Conservation (phyloP, 2,888 invertebrate species). For the Microplitis manilae region DNA sequence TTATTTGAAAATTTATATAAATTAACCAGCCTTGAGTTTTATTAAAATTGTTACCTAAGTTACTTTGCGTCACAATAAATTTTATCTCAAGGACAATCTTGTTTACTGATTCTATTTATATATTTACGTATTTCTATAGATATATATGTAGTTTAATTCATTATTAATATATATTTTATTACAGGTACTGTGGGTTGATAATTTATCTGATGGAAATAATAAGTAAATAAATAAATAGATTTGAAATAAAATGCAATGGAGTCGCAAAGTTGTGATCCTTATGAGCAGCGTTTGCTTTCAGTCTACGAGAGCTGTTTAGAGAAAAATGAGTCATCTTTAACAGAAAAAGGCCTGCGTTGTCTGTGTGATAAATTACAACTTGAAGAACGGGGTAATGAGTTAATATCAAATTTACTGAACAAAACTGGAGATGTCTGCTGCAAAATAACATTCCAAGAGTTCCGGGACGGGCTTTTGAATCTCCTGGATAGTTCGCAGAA, state of each 20-base stretch:
- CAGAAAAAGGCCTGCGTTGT: conserved; percentile 78
- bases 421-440: conserved; percentile 49
- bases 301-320: conserved; percentile 87
- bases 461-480: conserved; percentile 82
- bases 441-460: conserved; percentile 80
- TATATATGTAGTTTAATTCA: background rate
- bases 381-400: conserved; percentile 78
- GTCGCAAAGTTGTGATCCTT: conserved; percentile 76
- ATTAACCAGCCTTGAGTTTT: no score
- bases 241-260: conserved; percentile 65
- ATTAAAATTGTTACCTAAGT: background rate
- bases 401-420: conserved; percentile 53
- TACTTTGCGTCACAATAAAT: background rate
- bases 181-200: background rate
- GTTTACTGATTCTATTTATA: no score
- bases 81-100: background rate
- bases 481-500: conserved; percentile 74
- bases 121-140: no score
- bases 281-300: conserved; percentile 85
- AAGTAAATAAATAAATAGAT: background rate
- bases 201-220: background rate
- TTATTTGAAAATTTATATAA: no score
- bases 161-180: background rate
- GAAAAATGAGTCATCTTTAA: conserved; percentile 79
- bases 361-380: conserved; percentile 85